Evolutionary conservation across 2,888 invertebrate genomes (phyloP), one percentile per base, ranked within the genome.

Genomic region (Lissonota sp.): DNA sequence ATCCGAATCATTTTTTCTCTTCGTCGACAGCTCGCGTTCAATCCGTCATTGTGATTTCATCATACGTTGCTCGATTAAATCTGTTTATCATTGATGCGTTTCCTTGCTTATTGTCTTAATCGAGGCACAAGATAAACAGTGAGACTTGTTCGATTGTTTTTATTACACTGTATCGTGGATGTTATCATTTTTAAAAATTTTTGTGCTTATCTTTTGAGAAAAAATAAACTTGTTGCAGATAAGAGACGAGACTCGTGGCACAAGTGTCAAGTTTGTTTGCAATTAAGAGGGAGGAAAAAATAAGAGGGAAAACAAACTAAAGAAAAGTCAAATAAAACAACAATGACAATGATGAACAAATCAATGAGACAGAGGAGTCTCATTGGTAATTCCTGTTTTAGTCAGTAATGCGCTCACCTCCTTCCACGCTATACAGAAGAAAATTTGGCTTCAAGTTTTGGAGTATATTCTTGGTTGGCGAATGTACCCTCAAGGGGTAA

Each of bases 381-480:
- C 40, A 39, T 39, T 44, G 37, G 49, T 57, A 49, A 74, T 66
- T 37, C 37, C 69, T 46, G 64, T 78, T 63, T 70, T 10, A 51
- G 72, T 66, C 81, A 87, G 88, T 87, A 76, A 88, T 87, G 88
- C 83, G 83, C 80, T 84, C 82, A 39, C 63, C 73, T 82, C 55
- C 73, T 76, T 74, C 84, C 79, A 82, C 80, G 66, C 86, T 87
- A 60, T 87, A 87, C 66, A 85, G 87, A 85, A 87, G 86, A 84
- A 84, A 85, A 84, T 88, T 90, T 86, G 87, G 87, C 83, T 91
- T 90, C 77, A 90, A 91, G 85, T 91, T 88, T 87, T 89, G 89
- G 90, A 90, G 86, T 53, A 85, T 85, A 83, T 81, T 83, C 16
- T 64, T 42, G 8, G 60, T 49, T n/a, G n/a, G 58, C 40, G 79